Conservation (phyloP, 1,140 invertebrate genomes). For the Lordiphosa stackelbergi region DNA sequence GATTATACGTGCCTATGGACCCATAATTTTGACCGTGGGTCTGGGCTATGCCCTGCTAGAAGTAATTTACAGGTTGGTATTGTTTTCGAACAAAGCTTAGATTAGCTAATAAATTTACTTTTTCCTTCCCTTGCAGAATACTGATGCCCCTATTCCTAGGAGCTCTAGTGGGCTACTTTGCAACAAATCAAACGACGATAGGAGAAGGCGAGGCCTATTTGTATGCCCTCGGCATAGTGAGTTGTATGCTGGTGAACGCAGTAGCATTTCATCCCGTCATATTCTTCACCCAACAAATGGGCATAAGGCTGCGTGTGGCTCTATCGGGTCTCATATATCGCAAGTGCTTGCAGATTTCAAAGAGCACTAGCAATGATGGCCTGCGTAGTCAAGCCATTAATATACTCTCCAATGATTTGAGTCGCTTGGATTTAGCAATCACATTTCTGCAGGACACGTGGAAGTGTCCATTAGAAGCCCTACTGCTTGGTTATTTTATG, state of each 20-base stretch:
- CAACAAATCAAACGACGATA: slow-evolving; percentile 77
- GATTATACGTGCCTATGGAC: slow-evolving; percentile 79
- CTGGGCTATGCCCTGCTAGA: slow-evolving; percentile 78
- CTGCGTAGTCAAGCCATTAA: slow-evolving; percentile 92
- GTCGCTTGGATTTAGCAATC: slow-evolving; percentile 83
- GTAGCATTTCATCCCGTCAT: slow-evolving; percentile 89
- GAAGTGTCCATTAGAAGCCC: slow-evolving; percentile 86
- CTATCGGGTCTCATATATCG: slow-evolving; percentile 90
- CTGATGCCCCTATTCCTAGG: slow-evolving; percentile 84
- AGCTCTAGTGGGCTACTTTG: slow-evolving; percentile 84
- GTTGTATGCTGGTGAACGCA: slow-evolving; percentile 81
- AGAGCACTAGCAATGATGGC: slow-evolving; percentile 85
- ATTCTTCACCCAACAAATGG: slow-evolving; percentile 84
- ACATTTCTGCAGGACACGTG: slow-evolving; percentile 83
- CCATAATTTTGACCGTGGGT: slow-evolving; percentile 78
- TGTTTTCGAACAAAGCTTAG: neutral
- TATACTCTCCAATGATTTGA: slow-evolving; percentile 90
- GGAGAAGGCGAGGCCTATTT: slow-evolving; percentile 80
- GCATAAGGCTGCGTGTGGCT: slow-evolving; percentile 86
- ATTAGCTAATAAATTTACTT: neutral
- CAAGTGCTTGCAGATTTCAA: slow-evolving; percentile 84
- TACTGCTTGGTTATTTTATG: slow-evolving; percentile 86
- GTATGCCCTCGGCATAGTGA: slow-evolving; percentile 84
- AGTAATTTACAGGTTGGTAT: slow-evolving; percentile 78
- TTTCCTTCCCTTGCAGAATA: slow-evolving; percentile 79